Base-by-base conservation (phyloP, 92 coral and sea anemone genomes). In the Porites evermanni region DNA sequence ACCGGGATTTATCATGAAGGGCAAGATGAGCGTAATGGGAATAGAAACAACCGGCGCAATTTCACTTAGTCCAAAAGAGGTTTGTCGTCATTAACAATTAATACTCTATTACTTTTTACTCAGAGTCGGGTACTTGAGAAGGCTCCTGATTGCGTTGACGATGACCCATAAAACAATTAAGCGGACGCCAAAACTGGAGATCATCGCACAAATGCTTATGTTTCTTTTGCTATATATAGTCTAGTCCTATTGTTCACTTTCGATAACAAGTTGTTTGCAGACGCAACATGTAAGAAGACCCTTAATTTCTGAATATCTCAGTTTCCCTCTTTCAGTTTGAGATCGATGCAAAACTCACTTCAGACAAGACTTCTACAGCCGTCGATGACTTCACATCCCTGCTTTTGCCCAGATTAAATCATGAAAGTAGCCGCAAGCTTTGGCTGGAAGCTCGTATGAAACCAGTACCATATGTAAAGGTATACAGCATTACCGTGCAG, bases 381-480 rank as follows among this genome's bases (percentile, higher is more conserved):
- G 78, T 91, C 70, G 96, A 89, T 68, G 96, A 91, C 6, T 78
- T 79, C n/a, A 88, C 93, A 8, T 93, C 96, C 24, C 68, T 91
- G 38, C 83, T 91, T 63, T 70, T 58, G 50, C 26, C 89, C 44
- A 75, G 77, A 5, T 23, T 21, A 32, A 90, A 92, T 64, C 85
- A 77, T 20, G 74, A 88, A 23, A 44, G 86, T 79, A 89, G 86
- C 53, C 92, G 95, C 7, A 92, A 91, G 87, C 80, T 97, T 32
- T 90, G 79, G 85, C 88, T 97, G 89, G 91, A 93, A 74, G 90
- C 99, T 8, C 87, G 99, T 13, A 85, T 97, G 68, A 88, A 90
- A 61, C 98, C 98, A 18, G 91, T 86, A n/a, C 95, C 98, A 14
- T 95, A 89, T 82, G 81, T 95, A 12, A 90, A 97, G 98, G 99